Base-by-base conservation (phyloP, 1,140 invertebrate genomes). In the Brachionus sp. region DNA sequence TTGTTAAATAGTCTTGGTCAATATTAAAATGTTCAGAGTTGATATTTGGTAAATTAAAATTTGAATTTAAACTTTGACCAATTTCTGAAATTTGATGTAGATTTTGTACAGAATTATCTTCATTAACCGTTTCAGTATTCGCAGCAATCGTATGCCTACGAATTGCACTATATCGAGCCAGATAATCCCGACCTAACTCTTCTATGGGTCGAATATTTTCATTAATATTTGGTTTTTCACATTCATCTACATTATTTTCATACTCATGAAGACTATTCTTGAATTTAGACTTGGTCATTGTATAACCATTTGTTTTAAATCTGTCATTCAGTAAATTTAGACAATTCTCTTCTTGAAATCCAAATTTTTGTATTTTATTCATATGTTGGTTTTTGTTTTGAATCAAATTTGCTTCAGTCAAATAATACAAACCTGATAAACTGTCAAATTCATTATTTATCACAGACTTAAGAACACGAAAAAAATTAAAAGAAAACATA, bases 181-280 rank as follows among this genome's bases (percentile, higher is more conserved):
- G 57, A 80, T 80, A 80, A 44, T 80, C 77, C 7, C 77, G 46
- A 25, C 77, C 77, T 37, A 80, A 44, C 23, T 80, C 77, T 80
- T 80, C 77, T 25, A 80, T 80, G 7, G 50, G 33, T 23, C 25
- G 57, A 13, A 25, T 33, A 33, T 80, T 16, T 0, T 80, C 39
- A 25, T 80, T 33, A 57, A 25, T 53, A 4, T 35, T 53, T 12
- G 29, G 9, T 10, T 80, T 44, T 62, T 57, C 77, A 37, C 6
- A 10, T 25, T 9, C 12, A 39, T 29, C 25, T 44, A 19, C 12
- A 77, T 53, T 77, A 33, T 35, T 66, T 25, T 80, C 46, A 62
- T 23, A 57, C 19, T 78, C 19, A 23, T 53, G 68, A 16, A 73
- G 33, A 9, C 16, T 33, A 13, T 3, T 46, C 44, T 75, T 44